These are phyloP conservation scores for Halictus quadricinctus DNA, from an alignment of 2,888 invertebrate species.

Conservation along the genomic window DNA sequence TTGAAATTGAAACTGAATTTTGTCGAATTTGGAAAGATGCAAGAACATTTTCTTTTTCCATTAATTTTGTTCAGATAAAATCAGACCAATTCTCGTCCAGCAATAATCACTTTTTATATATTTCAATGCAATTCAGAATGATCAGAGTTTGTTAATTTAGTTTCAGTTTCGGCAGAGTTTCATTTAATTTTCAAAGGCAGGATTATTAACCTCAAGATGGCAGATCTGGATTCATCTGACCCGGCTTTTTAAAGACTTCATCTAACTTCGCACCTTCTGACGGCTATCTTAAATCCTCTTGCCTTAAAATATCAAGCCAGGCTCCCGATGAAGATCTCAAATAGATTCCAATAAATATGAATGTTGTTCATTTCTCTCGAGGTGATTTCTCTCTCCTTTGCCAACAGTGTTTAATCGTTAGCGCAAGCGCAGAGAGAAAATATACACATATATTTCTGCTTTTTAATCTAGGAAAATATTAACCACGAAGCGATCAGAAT, in stretches of 20 bases:
- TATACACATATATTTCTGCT: not conserved
- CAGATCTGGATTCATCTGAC: not conserved
- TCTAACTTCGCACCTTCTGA: constrained; percentile 2
- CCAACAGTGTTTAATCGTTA: not conserved
- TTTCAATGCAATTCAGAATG: not conserved
- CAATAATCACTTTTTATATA: not conserved
- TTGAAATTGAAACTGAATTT: too few relatives aligned
- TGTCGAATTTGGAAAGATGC: too few relatives aligned
- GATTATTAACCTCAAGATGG: not conserved
- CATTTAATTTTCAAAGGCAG: not conserved
- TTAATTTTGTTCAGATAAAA: not conserved
- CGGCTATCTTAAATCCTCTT: constrained; percentile 7
- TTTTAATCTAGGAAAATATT: too few relatives aligned
- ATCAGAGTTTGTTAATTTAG: not conserved
- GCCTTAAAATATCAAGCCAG: not conserved
- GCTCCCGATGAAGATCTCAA: not conserved
- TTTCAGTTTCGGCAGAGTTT: not conserved
- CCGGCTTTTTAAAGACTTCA: constrained; percentile 7
- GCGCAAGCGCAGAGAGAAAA: not conserved
- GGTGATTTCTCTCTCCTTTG: not conserved
- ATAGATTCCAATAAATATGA: not conserved
- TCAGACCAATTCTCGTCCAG: not conserved
- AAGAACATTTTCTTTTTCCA: not conserved
- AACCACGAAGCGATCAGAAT: too few relatives aligned
- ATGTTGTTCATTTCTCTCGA: not conserved